Conservation (phyloP, 30 jellyfish, hydroid and myxozoan genomes). For the Rhopilema esculentum region DNA sequence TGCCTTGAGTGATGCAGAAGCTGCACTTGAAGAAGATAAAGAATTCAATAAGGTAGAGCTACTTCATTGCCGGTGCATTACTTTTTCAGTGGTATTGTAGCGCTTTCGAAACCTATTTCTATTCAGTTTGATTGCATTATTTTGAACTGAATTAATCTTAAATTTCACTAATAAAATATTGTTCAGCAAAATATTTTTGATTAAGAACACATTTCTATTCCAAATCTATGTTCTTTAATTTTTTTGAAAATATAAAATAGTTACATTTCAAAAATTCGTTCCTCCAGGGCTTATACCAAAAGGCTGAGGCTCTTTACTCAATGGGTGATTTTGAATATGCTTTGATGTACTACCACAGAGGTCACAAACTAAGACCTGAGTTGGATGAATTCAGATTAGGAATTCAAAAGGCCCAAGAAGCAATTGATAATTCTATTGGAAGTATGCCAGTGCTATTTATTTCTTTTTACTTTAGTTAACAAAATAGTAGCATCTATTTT, state of each 20-base stretch:
- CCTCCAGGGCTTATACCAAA: conserved; percentile 86
- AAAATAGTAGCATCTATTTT: background rate
- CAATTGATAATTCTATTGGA: conserved; percentile 97
- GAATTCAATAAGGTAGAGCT: conserved; percentile 81
- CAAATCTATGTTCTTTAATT: too few relatives aligned
- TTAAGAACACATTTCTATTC: too few relatives aligned
- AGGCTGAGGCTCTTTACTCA: conserved; percentile 96
- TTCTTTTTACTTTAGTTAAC: background rate
- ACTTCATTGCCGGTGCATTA: too few relatives aligned
- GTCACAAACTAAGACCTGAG: conserved; percentile 94
- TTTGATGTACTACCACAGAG: conserved; percentile 93
- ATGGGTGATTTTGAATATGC: conserved; percentile 99
- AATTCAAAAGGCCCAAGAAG: conserved; percentile 97
- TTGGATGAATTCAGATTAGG: conserved; percentile 94
- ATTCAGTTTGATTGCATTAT: background rate
- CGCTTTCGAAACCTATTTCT: background rate
- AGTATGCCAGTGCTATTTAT: conserved; percentile 55
- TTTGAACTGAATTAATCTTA: too few relatives aligned
- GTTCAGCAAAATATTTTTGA: too few relatives aligned
- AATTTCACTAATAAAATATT: too few relatives aligned
- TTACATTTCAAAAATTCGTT: background rate
- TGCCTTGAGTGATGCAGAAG: conserved; percentile 96
- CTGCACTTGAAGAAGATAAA: conserved; percentile 88
- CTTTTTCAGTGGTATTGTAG: too few relatives aligned
- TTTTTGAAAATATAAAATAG: background rate